Percentiles rank a stretch among this genome's conserved stretches.
Conservation (phyloP, 2,888 invertebrate genomes). For the Subacronicta megacephala region DNA sequence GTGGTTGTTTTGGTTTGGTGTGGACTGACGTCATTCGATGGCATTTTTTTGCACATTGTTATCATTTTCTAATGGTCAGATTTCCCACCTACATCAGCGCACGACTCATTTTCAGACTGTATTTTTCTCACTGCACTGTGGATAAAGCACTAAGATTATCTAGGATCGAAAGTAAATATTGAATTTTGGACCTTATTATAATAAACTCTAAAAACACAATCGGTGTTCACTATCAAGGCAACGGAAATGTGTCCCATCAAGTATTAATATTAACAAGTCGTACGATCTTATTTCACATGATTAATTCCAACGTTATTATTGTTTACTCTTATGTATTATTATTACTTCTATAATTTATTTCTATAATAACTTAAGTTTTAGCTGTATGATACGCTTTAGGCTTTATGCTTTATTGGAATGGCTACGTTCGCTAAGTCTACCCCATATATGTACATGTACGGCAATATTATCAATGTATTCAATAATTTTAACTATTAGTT, state of each 20-base stretch:
- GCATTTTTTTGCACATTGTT: slow-evolving; percentile 28
- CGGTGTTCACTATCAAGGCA: slow-evolving; percentile 54
- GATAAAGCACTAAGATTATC: slow-evolving; percentile 71
- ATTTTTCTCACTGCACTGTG: slow-evolving; percentile 75
- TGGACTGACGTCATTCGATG: slow-evolving; percentile 18
- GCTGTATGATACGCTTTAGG: slow-evolving; percentile 85
- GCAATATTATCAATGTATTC: slow-evolving; percentile 78
- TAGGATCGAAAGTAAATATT: slow-evolving; percentile 53
- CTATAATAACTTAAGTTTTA: slow-evolving; percentile 68
- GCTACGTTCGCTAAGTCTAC: slow-evolving; percentile 77
- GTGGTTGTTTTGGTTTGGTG: slow-evolving; percentile 39
- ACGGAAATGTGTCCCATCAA: slow-evolving; percentile 56
- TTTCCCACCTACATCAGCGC: not conserved
- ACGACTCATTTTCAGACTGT: slow-evolving; percentile 57
- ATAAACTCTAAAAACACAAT: slow-evolving; percentile 50
- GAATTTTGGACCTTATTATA: slow-evolving; percentile 56
- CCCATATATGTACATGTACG: slow-evolving; percentile 63
- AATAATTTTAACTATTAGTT: slow-evolving; percentile 80
- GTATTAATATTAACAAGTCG: slow-evolving; percentile 60
- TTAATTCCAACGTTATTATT: slow-evolving; percentile 67
- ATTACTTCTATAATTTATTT: slow-evolving; percentile 81
- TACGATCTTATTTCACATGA: slow-evolving; percentile 62
- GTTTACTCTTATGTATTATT: slow-evolving; percentile 69
- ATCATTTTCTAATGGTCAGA: slow-evolving; percentile 21
- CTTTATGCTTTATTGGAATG: slow-evolving; percentile 79